Evolutionary conservation across 92 coral and sea anemone species (phyloP), one percentile per base, ranked within the genome.

Genomic region (Umimayanthus chanpuru): DNA sequence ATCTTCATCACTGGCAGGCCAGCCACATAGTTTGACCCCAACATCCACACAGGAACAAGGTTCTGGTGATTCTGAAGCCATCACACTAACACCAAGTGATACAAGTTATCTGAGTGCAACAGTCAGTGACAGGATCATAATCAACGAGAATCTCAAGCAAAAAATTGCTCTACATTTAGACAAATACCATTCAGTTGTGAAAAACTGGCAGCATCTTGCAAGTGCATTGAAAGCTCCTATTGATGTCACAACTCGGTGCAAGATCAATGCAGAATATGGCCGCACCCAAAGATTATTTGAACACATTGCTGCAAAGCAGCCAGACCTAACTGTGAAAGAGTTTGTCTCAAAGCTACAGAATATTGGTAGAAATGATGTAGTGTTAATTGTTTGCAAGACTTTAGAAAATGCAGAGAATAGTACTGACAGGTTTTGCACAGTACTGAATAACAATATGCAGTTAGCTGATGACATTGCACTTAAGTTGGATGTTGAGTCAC

Each of bases 181-280:
- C 67, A 47, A 23, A n/a, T 12, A 49, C 10, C 87, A 83, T 70
- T 6, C 77, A 10, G 87, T 70, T 68, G 67, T 83, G 25, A 70
- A 83, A 29, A 83, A 47, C 77, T 83, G 87, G 87, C 61, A 70
- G 61, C 67, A 83, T 29, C 65, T 83, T 12, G 87, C 79, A 83
- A 14, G 25, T 68, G 79, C 40, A 15, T 15, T 83, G 65, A 20
- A 71, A 1, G 87, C 77, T 7, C 49, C 87, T 25, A 28, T 21
- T 0, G 87, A 70, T 70, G 65, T 83, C 16, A 47, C 26, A 28
- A 44, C 87, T 65, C 36, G 32, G 4, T 83, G 87, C 66, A 83
- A 70, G 78, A 83, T 83, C 29, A 49, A 41, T 41, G 79, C 61
- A 68, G 41, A 43, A 26, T 29, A 83, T 32, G 5, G 87, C n/a